Base-by-base conservation (phyloP, 2,888 invertebrate genomes). In the Autographa gamma region DNA sequence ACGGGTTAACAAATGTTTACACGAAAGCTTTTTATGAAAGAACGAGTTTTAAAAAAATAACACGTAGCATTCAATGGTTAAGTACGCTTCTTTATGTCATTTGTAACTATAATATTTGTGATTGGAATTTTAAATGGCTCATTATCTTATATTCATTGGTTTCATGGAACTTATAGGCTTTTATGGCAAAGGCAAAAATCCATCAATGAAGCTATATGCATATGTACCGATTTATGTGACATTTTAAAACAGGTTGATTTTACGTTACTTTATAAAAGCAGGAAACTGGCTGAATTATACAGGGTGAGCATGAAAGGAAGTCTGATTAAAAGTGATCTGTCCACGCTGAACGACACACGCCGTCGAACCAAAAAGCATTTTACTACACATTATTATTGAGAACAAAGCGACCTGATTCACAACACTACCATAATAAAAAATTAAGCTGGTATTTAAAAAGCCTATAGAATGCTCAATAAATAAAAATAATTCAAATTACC, bases 1-100 rank as follows among this genome's bases (percentile, higher is more conserved):
- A 66, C 31, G 38, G 13, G 59, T 60, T 19, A 32, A 71, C 63
- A 74, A 73, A 76, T 73, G 73, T 68, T 64, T 31, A 16, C 58
- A n/a, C 58, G 8, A 56, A 19, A 41, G n/a, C 11, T 18, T 63
- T 52, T 16, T 63, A 6, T 31, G 48, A 61, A 43, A 13, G 18
- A 16, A 16, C 16, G 54, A 11, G 25, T 19, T 19, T 54, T 56
- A 25, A 9, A 25, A n/a, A 56, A 25, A 56, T 25, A 25, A 56
- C 25, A 56, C 25, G 48, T 48, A 48, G 48, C 6, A 48, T 48
- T 48, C 16, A 48, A 48, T 48, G n/a, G 48, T 48, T 48, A 48
- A 48, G 48, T 48, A 48, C 48, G n/a, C n/a, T 48, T 48, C 48
- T 48, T 48, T 48, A n/a, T 48, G n/a, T 48, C 48, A 48, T 48